Evolutionary conservation across 2,797 vertebrate species (phyloP), one percentile per base, ranked within the genome.

Genomic region (Acrossocheilus wenchowensis): DNA sequence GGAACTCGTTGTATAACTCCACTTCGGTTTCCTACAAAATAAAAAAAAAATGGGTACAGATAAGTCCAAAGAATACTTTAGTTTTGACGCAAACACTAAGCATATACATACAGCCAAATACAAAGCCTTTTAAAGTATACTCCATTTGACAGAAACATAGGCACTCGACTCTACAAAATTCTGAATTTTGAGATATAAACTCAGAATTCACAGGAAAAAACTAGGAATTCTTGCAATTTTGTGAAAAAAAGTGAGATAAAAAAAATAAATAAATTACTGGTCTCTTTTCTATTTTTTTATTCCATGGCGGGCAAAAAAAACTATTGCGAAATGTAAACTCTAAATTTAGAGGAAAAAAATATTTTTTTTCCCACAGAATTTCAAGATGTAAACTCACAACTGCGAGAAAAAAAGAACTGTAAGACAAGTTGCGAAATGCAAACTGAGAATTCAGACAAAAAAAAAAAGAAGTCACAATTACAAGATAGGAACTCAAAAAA

Each of bases 1-100:
- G 98, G 92, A 99, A 99, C 95, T 99, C 98, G 0, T 99, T 99
- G 96, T 99, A 99, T 95, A 99, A 93, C 95, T 99, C 98, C 95
- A 99, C 98, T 93, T 99, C 98, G 0, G 97, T 99, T 93, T 99
- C 98, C 98, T 99, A 92, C 69, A 87, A 66, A 88, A 87, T 41
- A n/a, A 30, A 3, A 26, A 26, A n/a, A 34, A 23, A 36, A 7
- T 14, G 69, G 66, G 9, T 30, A 26, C 15, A 72, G 60, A 30
- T 34, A 9, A 71, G 21, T 7, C 36, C 3, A 36, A 78, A 39
- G 26, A 41, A 39, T 78, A 54, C 74, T 39, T 19, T 14, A 19
- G 41, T 8, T 72, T 43, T 43, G 19, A 23, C 3, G 1, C 21
- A 60, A 60, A 60, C 54, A 60, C n/a, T 62, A 62, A 62, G 60